Base-by-base conservation (phyloP, 1,140 invertebrate species). In the Ectropis grisescens region DNA sequence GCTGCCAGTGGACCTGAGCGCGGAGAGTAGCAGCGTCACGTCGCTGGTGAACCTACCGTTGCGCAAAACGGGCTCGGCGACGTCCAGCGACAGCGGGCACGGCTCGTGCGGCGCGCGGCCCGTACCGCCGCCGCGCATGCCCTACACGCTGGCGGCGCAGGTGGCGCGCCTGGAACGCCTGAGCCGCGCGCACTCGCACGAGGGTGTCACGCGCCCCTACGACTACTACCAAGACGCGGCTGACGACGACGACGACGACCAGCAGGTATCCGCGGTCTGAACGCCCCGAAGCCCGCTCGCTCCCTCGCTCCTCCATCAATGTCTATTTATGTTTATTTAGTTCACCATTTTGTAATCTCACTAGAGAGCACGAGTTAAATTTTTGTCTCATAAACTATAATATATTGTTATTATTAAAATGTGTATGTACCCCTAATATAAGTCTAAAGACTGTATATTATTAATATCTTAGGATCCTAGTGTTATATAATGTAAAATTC, bases 11-110 rank as follows among this genome's bases (percentile, higher is more conserved):
- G 93, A 96, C 70, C 85, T 98, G 25, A 96, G 92, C 36, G 93
- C 94, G 7, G 96, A 98, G 78, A 96, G 94, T 68, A 97, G 95
- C 69, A 96, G 94, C 75, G 96, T 98, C 31, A 96, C 95, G 14
- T 95, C 93, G 48, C 86, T 97, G 44, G 93, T 93, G 55, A 94
- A 94, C 83, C 86, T 96, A 67, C 93, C 93, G 27, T 75, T 95
- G 46, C 84, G 94, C 46, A 96, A 97, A 84, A 94, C 93, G 22
- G 92, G 91, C 67, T 94, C 92, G 33, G 88, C 92, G 46, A 93
- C 91, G 42, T 93, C 91, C 47, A 92, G 89, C 69, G 92, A 95
- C 82, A 94, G 92, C 56, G 93, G 92, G 58, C 91, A 91, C 69
- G 92, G 91, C 38, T 92, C 91, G 24, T 91, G 91, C 60, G 87